Base-by-base conservation (phyloP, 2,888 invertebrate species). In the Thalpophila matura region DNA sequence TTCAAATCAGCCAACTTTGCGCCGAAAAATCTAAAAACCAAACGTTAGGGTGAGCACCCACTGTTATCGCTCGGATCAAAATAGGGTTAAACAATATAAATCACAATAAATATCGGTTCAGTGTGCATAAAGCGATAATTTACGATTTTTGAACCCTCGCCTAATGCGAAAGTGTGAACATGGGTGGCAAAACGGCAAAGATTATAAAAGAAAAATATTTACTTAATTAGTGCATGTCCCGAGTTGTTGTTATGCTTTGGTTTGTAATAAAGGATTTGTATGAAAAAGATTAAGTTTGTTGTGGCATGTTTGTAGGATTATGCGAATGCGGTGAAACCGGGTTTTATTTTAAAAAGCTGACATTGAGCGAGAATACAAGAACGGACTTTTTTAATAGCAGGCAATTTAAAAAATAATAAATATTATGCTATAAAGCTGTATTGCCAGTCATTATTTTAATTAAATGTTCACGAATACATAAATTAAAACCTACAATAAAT, bases 71-170 rank as follows among this genome's bases (percentile, higher is more conserved):
- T 18, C 47, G 65, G 62, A 81, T 79, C 78, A 72, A 80, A 80
- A 77, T 77, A 82, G 83, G 87, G 86, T 80, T 85, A 82, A 81
- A 81, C 72, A 67, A 77, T 80, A 88, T 91, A 91, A 93, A 92
- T 93, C 90, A 92, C 86, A 84, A 89, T 88, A 87, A 88, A 84
- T 80, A 83, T 81, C 82, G 84, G 88, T 84, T 85, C 78, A 78
- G 77, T 79, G 83, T 81, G 81, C 78, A 74, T 77, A 79, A 76
- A 73, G 83, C 74, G 73, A 89, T 92, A 91, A 92, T 86, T 93
- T 88, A 93, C 79, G 88, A 90, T 92, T 91, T 92, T 91, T 90
- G 87, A 64, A 88, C 91, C 91, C 89, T 86, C 79, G 59, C 65
- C 67, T 66, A 70, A 72, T 59, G 50, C 68, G 74, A 68, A 76